These are phyloP conservation scores for Bimastos eiseni DNA, from an alignment of 2,888 invertebrate species.

Conservation along the genomic window DNA sequence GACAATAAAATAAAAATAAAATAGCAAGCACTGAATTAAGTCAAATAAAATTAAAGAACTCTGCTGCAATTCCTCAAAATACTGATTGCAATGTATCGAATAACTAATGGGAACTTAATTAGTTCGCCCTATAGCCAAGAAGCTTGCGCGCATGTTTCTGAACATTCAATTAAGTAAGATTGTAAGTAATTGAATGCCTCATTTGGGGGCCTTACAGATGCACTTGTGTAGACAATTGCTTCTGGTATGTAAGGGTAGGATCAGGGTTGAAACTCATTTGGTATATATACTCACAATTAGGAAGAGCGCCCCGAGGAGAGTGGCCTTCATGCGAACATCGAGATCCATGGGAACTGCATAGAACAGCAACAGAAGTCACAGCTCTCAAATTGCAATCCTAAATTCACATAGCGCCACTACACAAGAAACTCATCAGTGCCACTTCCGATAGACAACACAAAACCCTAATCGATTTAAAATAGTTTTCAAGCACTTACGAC, in stretches of 20 bases:
- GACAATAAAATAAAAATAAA: not conserved
- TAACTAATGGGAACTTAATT: not conserved
- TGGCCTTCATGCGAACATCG: constrained; percentile 18
- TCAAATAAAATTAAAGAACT: not conserved
- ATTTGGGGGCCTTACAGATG: no score
- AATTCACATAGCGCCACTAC: constrained; percentile 3
- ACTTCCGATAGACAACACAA: no score
- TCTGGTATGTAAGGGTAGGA: not conserved
- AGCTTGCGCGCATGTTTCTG: not conserved
- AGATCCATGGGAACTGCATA: constrained; percentile 15
- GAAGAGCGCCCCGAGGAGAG: constrained; percentile 16
- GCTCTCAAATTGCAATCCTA: not conserved
- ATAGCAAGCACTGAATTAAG: not conserved
- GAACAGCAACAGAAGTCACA: not conserved
- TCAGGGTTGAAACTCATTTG: not conserved
- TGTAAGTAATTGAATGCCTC: no score
- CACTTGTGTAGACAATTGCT: not conserved
- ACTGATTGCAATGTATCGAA: not conserved
- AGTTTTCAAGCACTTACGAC: no score
- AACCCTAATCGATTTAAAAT: no score
- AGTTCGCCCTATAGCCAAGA: not conserved
- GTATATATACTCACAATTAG: constrained; percentile 22
- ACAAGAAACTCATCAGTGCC: not conserved
- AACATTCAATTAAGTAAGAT: not conserved
- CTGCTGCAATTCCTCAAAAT: not conserved